Conservation (phyloP, 2,888 invertebrate species). For the Corbicula japonica region DNA sequence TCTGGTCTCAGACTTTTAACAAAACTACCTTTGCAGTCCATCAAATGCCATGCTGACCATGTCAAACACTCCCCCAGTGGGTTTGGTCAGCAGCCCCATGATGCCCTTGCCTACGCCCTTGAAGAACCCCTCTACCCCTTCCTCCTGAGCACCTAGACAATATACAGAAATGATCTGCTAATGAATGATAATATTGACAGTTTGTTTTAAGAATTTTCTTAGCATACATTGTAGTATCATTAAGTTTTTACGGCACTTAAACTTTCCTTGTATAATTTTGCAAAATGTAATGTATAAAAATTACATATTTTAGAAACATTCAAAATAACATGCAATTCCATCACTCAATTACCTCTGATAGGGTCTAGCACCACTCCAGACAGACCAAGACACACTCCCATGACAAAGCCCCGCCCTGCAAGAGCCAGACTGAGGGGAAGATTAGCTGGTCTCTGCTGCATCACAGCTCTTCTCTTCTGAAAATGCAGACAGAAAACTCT, state of each 20-base stretch:
- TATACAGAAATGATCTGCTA: slow-evolving; percentile 8
- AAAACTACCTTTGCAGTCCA: slow-evolving; percentile 89
- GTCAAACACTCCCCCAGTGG: slow-evolving; percentile 89
- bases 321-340: neutral
- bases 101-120: slow-evolving; percentile 91
- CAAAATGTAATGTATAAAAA: neutral
- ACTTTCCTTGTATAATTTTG: neutral
- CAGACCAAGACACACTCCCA: slow-evolving; percentile 90
- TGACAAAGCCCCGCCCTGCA: slow-evolving; percentile 89
- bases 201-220: neutral
- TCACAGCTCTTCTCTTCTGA: slow-evolving; percentile 86
- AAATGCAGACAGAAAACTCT: slow-evolving; percentile 26
- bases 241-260: neutral
- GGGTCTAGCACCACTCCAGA: slow-evolving; percentile 91
- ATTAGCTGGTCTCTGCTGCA: slow-evolving; percentile 85
- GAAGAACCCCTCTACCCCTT: slow-evolving; percentile 91
- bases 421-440: slow-evolving; percentile 86
- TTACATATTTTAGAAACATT: neutral
- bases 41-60: slow-evolving; percentile 90
- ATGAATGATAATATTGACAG: neutral
- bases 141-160: slow-evolving; percentile 88
- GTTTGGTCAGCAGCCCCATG: slow-evolving; percentile 89
- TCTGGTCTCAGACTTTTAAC: too few species aligned
- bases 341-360: slow-evolving; percentile 88
- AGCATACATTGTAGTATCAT: too few species aligned